Evolutionary conservation across 2,797 vertebrate genomes (phyloP), one percentile per base, ranked within the genome.

Genomic region (Pelodytes ibericus): DNA sequence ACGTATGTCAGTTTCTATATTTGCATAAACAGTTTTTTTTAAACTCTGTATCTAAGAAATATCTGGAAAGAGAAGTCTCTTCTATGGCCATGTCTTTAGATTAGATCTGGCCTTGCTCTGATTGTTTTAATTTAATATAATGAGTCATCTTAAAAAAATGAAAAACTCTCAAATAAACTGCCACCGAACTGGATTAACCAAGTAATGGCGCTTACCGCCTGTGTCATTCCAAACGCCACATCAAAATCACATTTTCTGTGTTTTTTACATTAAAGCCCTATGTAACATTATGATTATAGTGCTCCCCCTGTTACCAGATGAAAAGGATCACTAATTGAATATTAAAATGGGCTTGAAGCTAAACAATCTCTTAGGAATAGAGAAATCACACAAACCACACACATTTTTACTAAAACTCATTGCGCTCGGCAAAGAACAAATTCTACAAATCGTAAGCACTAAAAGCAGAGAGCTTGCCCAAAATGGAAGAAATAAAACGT

Each of bases 271-370:
- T 76, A 56, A 70, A 84, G 81, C 83, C 73, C 84, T 61, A 71
- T 70, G 8, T 82, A 84, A 84, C 72, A 76, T 71, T 72, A 67
- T 86, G 76, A 84, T 84, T 86, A 82, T 75, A 74, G 51, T 4
- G 70, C 72, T 75, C 67, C 68, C 26, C 13, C 77, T 13, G 0
- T 79, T 68, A 41, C 77, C 78, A 39, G 30, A 47, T 71, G 69
- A 87, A 86, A 83, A 86, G 77, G 51, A 78, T 49, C 49, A 71
- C 80, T 87, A 88, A 86, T 80, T 84, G 74, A 80, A 58, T 85
- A 87, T 84, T 80, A 84, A 72, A 81, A 78, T 81, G 80, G 82
- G 81, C 51, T 27, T 81, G 78, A 82, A 82, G 77, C 81, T 82
- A 80, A 74, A 80, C 67, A 27, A 71, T 84, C 81, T 41, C 58